phyloP scores from a whole-genome alignment of 2,797 vertebrate species.

The Cyclura pinguis region DNA sequence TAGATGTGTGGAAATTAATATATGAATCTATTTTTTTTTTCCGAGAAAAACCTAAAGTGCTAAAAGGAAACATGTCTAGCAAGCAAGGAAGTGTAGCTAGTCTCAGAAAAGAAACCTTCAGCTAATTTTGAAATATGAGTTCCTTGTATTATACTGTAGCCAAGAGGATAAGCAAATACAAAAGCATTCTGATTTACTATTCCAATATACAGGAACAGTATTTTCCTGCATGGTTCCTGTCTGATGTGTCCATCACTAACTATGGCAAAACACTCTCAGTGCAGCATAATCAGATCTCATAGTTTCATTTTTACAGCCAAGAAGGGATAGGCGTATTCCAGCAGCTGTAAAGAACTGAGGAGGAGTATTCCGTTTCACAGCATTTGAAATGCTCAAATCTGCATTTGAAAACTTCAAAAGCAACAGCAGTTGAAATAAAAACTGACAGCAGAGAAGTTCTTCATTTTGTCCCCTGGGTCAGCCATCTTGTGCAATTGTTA shows the following conservation, averaged over 20 bases:
- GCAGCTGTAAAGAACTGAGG: conserved; percentile 32
- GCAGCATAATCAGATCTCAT: conserved; percentile 10
- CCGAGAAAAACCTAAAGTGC: background rate
- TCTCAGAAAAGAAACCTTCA: conserved; percentile 44
- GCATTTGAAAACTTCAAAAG: conserved; percentile 57
- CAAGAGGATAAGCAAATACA: conserved; percentile 25
- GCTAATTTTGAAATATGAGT: conserved; percentile 39
- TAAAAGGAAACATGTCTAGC: conserved; percentile 64
- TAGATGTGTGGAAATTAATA: conserved; percentile 6
- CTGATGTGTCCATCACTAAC: conserved; percentile 36
- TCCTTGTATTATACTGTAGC: conserved; percentile 38
- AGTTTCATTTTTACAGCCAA: conserved; percentile 39
- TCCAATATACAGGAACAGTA: background rate
- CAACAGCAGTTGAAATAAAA: conserved; percentile 16
- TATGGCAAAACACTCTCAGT: conserved; percentile 34
- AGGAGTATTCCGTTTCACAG: conserved; percentile 33
- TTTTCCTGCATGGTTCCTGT: conserved; percentile 36
- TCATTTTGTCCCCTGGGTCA: conserved; percentile 39
- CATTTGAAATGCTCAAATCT: conserved; percentile 31
- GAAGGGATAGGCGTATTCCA: conserved; percentile 24
- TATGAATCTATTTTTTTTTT: background rate
- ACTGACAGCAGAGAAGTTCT: conserved; percentile 34
- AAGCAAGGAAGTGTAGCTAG: conserved; percentile 57
- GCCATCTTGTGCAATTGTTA: conserved; percentile 23
- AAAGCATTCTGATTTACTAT: conserved; percentile 35